These are phyloP conservation scores for Eurystomus gularis DNA, from an alignment of 2,113 vertebrate species.

Conservation along the genomic window DNA sequence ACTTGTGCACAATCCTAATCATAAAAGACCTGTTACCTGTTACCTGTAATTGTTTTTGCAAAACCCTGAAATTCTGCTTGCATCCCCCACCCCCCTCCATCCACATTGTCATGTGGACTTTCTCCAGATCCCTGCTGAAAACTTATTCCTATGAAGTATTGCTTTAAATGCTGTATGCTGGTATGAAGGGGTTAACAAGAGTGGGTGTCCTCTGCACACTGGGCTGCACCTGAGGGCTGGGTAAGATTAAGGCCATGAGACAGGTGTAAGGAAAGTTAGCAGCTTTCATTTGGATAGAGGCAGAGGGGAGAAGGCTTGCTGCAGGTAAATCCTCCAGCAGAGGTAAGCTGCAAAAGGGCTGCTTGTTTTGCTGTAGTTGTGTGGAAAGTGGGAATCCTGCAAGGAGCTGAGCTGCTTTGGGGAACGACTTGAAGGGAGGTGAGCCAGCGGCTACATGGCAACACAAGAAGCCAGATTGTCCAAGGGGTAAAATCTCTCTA, in stretches of 20 bases:
- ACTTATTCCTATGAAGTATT: not conserved
- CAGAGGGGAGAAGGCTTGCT: not conserved
- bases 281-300: not conserved
- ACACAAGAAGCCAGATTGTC: not conserved
- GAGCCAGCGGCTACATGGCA: not conserved
- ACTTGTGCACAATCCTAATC: not conserved
- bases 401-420: not conserved
- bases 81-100: not conserved
- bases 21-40: not conserved
- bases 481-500: not conserved
- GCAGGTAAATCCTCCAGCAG: not conserved
- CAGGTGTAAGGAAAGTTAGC: not conserved
- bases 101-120: not conserved
- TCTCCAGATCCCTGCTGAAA: not conserved
- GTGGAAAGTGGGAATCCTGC: not conserved
- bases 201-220: not conserved
- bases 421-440: not conserved
- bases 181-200: not conserved
- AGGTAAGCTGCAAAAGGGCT: not conserved
- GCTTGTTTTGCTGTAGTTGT: not conserved
- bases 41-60: no score
- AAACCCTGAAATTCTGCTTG: not conserved
- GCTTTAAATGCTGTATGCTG: not conserved
- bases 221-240: not conserved
- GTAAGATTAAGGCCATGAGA: not conserved